phyloP scores from a whole-genome alignment of 1,140 invertebrate species.

The Dolichoris vasculosae region DNA sequence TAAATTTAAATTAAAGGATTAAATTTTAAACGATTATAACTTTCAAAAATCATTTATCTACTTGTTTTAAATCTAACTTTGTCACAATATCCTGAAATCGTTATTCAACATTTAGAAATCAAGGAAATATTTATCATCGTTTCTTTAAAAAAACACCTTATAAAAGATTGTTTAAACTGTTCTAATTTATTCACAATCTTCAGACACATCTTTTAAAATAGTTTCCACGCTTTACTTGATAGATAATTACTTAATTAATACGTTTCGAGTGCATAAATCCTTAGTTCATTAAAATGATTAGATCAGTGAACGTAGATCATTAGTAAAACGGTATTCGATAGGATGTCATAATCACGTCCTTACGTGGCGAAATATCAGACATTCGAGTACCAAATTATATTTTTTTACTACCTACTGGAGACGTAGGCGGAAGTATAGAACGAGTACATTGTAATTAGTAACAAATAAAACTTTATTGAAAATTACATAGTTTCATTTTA shows the following conservation, averaged over 20 bases:
- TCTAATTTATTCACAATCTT: no score
- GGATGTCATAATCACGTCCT: not conserved
- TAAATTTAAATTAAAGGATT: no score
- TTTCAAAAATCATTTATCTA: no score
- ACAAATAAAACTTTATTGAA: not conserved
- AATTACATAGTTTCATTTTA: not conserved
- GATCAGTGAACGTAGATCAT: no score
- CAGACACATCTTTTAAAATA: not conserved
- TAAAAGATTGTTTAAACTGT: no score
- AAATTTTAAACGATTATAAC: no score
- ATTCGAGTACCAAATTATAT: not conserved
- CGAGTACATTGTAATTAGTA: not conserved
- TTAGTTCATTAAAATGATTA: not conserved
- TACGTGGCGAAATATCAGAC: not conserved
- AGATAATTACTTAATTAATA: not conserved
- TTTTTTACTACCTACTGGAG: not conserved
- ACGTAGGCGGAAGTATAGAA: not conserved
- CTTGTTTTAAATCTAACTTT: no score
- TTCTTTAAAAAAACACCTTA: no score
- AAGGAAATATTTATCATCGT: no score
- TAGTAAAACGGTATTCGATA: not conserved
- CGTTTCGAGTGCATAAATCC: not conserved
- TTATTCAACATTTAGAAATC: no score
- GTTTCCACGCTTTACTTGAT: not conserved
- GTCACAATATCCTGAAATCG: no score